Conservation (phyloP, 2,888 invertebrate genomes). For the Chrysomela aeneicollis region DNA sequence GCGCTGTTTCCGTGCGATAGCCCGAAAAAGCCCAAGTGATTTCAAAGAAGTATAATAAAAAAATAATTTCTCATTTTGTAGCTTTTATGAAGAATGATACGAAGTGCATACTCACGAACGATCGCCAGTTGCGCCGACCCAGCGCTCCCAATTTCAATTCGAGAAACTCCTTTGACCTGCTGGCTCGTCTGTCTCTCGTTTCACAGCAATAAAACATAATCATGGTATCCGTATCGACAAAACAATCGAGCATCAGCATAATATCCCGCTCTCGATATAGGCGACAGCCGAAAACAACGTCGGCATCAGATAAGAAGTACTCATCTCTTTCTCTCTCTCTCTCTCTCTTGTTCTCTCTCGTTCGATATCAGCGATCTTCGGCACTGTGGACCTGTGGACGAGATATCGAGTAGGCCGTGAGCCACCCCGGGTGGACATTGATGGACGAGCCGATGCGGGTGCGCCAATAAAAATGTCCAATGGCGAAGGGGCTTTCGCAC, state of each 20-base stretch:
- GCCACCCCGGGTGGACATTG: constrained; percentile 52
- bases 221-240: constrained; percentile 17
- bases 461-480: constrained; percentile 52
- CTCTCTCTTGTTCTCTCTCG: constrained; percentile 29
- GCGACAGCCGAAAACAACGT: constrained; percentile 42
- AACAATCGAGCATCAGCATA: constrained; percentile 22
- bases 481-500: constrained; percentile 7
- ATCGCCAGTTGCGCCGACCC: no score
- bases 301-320: constrained; percentile 45
- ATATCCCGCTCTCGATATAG: constrained; percentile 17
- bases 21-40: no score
- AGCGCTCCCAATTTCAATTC: not conserved
- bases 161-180: not conserved
- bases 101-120: no score
- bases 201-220: constrained; percentile 19
- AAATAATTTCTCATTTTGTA: no score
- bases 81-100: no score
- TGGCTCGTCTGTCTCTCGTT: constrained; percentile 9
- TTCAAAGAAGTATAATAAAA: no score
- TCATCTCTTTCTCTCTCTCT: constrained; percentile 37
- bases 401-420: constrained; percentile 38
- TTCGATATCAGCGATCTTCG: constrained; percentile 46
- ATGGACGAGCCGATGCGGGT: constrained; percentile 49
- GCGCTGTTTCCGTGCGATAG: no score
- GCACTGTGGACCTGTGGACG: constrained; percentile 38